phyloP scores from a whole-genome alignment of 2,113 vertebrate species.

The Gnathonemus longibarbis region DNA sequence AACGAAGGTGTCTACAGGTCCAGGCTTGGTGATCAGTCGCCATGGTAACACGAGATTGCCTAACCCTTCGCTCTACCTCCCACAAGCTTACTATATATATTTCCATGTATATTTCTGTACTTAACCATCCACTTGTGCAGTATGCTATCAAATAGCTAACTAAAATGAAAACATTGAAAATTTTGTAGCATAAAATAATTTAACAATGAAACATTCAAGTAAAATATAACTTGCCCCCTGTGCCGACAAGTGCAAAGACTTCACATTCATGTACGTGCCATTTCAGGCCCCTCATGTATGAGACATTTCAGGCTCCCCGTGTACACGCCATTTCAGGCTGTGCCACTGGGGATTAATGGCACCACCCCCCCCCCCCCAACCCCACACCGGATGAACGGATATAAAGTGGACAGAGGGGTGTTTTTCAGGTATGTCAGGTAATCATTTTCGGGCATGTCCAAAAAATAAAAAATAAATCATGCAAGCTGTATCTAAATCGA shows the following conservation, averaged over 20 bases:
- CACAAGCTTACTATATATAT: neutral
- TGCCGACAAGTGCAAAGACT: neutral
- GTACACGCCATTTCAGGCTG: neutral
- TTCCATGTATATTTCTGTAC: neutral
- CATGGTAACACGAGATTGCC: neutral
- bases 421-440: neutral
- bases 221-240: neutral
- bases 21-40: neutral
- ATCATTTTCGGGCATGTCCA: neutral
- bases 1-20: neutral
- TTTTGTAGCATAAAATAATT: neutral
- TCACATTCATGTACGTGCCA: neutral
- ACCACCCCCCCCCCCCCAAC: neutral
- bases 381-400: neutral
- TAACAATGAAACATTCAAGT: neutral
- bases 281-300: neutral
- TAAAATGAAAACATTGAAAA: neutral
- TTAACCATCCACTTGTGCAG: neutral
- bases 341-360: neutral
- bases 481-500: neutral
- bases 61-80: neutral
- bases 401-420: neutral
- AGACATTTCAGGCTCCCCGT: neutral
- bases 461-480: neutral
- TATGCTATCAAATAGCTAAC: neutral